Evolutionary conservation across 2,797 vertebrate genomes (phyloP), one percentile per base, ranked within the genome.

Genomic region (Pseudotriccus pelzelni): DNA sequence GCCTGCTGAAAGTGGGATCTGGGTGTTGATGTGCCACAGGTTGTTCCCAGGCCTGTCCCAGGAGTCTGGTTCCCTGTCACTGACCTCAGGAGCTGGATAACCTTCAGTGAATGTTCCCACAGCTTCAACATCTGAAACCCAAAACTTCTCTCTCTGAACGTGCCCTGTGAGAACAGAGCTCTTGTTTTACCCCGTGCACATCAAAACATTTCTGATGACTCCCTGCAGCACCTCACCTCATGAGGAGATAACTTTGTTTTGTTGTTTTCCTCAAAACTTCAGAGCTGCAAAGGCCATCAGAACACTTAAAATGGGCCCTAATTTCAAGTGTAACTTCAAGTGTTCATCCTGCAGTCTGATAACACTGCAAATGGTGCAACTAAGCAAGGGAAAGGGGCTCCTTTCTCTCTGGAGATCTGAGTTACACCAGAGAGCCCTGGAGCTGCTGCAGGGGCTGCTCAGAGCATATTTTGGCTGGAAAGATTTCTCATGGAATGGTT

Each of bases 11-110:
- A 55, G 37, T 44, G 70, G 13, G 19, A 14, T 64, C 22, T 63
- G 64, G 23, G 12, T 50, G 14, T 12, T 49, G 47, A 34, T 59
- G 64, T 46, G 32, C 24, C 32, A 16, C 19, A 19, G 63, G 7
- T 18, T 18, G 47, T 34, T 22, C 17, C 39, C 23, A 22, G 14
- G 21, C 9, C 36, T 9, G 5, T 81, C 56, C 68, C 36, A 32
- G 70, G 15, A 12, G 7, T 52, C 72, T 64, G 34, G 9, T 25
- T 58, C 8, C 34, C 34, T 1, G 0, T 47, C 39, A 44, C 49
- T 2, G 2, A 20, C 11, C 39, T 1, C 0, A 46, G 9, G 37
- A 50, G 56, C 62, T 1, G 5, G 16, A 32, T 5, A 36, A 11
- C 63, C 55, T 50, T 79, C 62, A 63, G 18, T 52, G 63, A 67